Evolutionary conservation across 2,888 invertebrate species (phyloP).

Genomic region (Aporophyla nigra): DNA sequence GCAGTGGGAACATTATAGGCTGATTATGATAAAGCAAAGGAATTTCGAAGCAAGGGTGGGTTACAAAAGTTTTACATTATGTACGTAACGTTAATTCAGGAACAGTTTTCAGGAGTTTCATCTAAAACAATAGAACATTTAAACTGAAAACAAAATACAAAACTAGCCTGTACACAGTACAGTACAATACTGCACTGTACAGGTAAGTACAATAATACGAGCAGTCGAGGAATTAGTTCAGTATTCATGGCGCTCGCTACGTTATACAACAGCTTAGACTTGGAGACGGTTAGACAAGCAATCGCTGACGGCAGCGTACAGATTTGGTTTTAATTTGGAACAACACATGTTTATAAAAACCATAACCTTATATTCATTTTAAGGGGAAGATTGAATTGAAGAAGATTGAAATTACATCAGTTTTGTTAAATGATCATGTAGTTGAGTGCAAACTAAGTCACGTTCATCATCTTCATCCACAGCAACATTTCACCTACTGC

Average conservation of each 20-base stretch:
- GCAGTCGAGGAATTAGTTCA: slow-evolving; percentile 15
- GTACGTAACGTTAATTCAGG: background rate
- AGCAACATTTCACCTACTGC: no score
- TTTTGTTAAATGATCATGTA: background rate
- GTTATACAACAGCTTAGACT: slow-evolving; percentile 38
- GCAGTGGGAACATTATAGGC: no score
- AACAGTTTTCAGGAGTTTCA: background rate
- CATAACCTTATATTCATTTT: background rate
- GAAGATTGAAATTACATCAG: background rate
- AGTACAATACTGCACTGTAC: no score
- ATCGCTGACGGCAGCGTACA: slow-evolving; percentile 7
- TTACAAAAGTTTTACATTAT: background rate
- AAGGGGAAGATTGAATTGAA: background rate
- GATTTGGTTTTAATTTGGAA: slow-evolving; percentile 14
- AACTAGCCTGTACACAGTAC: background rate
- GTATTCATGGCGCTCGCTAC: slow-evolving; percentile 17
- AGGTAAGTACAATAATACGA: background rate
- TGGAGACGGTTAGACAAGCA: background rate
- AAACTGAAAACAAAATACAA: background rate
- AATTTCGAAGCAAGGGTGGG: background rate
- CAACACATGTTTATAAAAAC: background rate
- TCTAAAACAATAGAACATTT: background rate
- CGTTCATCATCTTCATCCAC: no score
- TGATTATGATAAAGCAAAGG: background rate
- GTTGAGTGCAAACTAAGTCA: accelerated